Percentiles rank a stretch among this genome's conserved stretches.
These are phyloP conservation scores for Rutpela maculata DNA, from an alignment of 2,888 invertebrate species.

Conservation along the genomic window DNA sequence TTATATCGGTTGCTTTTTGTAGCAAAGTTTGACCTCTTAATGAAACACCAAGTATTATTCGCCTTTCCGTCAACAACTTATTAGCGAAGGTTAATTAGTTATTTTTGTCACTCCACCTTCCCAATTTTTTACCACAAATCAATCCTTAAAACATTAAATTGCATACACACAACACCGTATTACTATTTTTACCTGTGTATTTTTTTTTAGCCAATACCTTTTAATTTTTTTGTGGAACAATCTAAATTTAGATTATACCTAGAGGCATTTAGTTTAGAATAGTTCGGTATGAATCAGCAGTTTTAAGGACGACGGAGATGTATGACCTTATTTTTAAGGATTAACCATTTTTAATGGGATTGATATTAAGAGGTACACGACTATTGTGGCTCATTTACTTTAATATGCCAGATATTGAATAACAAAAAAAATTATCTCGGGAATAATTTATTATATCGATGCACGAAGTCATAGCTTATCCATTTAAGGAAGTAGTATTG, in stretches of 20 bases:
- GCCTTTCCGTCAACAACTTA: background rate
- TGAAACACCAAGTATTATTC: background rate
- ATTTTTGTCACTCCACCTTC: background rate
- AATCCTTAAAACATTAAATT: background rate
- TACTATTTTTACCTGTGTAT: background rate
- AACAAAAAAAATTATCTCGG: background rate
- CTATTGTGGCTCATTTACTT: constrained; percentile 7
- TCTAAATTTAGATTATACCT: background rate
- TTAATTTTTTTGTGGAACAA: background rate
- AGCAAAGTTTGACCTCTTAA: background rate
- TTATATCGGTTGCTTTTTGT: background rate
- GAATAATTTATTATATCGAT: constrained; percentile 7
- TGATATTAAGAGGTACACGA: constrained; percentile 4
- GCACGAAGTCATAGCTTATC: background rate
- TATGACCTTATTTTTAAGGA: constrained; percentile 7
- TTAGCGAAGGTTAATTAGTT: background rate
- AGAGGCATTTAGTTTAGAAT: background rate
- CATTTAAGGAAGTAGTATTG: background rate
- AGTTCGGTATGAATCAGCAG: background rate
- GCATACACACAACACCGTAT: background rate
- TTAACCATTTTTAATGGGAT: constrained; percentile 7
- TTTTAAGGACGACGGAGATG: background rate
- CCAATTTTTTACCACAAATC: background rate
- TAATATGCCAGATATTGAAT: constrained; percentile 4
- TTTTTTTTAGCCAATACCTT: background rate